Evolutionary conservation across 2,797 vertebrate genomes (phyloP), one percentile per base, ranked within the genome.

Genomic region (Pseudochromis fuscus): DNA sequence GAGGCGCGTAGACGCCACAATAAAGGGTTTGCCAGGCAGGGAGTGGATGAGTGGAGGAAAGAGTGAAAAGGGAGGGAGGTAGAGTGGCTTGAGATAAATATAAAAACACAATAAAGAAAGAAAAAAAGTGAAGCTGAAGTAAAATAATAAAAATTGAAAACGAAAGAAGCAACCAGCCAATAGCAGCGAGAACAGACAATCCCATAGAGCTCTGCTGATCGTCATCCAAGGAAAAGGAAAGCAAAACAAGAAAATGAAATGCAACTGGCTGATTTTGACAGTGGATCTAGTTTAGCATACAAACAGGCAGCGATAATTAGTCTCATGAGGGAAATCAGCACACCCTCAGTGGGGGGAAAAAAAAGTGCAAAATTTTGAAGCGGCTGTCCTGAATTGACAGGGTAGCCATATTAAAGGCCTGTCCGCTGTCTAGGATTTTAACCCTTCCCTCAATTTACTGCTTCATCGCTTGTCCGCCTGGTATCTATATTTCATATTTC

Each of bases 251-350:
- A 61, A 81, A 73, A 74, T 59, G 12, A 63, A 73, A 72, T 61
- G 60, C 45, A 63, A 58, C 25, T 60, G 69, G 53, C 13, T 37
- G 62, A 75, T 78, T 85, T 60, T 80, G 67, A 73, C 52, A 71
- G 57, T 56, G 71, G 76, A 75, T 83, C 59, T 69, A 53, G 67
- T 88, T 88, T 79, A 85, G 84, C 67, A 76, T 65, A 79, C 72
- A 88, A 86, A 86, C 78, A 82, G 68, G 53, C 82, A 79, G 68
- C 5, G 84, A 64, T 92, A 91, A 92, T 92, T 88, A 88, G 85
- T 87, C 90, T 88, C 89, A 21, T 25, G 82, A 80, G 87, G 77
- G 24, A 64, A 85, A 89, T 89, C 77, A 84, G 66, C 21, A 62
- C 48, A 65, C 19, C 40, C 13, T 53, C 58, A 71, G 16, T 19